Base-by-base conservation (phyloP, 2,888 invertebrate genomes). In the Archips crataeganus region DNA sequence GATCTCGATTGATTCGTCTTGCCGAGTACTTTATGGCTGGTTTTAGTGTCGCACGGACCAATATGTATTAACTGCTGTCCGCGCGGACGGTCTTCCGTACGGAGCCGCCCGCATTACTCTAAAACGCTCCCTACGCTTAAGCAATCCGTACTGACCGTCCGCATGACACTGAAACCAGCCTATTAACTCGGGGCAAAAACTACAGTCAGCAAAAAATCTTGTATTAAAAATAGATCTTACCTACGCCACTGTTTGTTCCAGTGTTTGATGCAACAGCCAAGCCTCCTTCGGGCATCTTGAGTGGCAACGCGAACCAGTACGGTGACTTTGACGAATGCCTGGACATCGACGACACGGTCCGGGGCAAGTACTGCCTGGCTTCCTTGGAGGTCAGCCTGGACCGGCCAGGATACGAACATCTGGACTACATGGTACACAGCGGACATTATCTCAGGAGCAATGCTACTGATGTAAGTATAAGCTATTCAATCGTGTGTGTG, bases 241-340 rank as follows among this genome's bases (percentile, higher is more conserved):
- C 36, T 32, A n/a, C n/a, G 15, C 39, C 0, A 39, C 74, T 51
- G 45, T 76, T 86, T 85, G 80, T 92, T 93, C 47, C 88, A 97
- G 97, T 97, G 96, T 95, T 96, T 82, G 97, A 97, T 85, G 95
- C 97, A n/a, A 95, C 96, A 3, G 97, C 96, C 2, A 97, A 97
- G 86, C 92, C 96, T 6, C 96, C 97, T 0, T 95, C 97, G 0
- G 97, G 97, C 47, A 94, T 97, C 60, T 86, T 97, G 32, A 96
- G 95, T 80, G 97, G 97, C 10, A 97, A 97, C 80, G 95, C 95
- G 6, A 96, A 97, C 89, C 97, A 97, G 79, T 95, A 95, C 66
- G 97, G 97, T 0, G 96, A 97, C 87, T 96, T 95, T 80, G 96
- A 97, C 87, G 96, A 96, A 83, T 97, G 97, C 82, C 87, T 97